Evolutionary conservation across 2,113 vertebrate genomes (phyloP).

Genomic region (Podarcis muralis): DNA sequence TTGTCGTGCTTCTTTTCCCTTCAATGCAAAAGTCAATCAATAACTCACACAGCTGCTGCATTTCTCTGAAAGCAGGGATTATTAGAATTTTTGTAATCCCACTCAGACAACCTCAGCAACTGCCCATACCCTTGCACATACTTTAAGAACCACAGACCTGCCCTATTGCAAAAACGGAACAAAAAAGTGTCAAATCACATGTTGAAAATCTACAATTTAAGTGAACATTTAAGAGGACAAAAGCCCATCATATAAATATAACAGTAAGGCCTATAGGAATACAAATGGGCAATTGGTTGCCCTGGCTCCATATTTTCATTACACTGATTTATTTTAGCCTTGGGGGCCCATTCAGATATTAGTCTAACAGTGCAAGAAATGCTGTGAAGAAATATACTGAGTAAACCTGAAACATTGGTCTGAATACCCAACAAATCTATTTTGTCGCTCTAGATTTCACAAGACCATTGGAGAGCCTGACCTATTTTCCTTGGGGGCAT

Average conservation of each 20-base stretch:
- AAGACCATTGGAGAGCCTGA: not conserved
- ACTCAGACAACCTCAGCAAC: not conserved
- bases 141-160: not conserved
- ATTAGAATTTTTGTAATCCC: not conserved
- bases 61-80: not conserved
- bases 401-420: not conserved
- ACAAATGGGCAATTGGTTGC: not conserved
- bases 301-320: not conserved
- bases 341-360: not conserved
- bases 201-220: not conserved
- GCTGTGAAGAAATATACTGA: not conserved
- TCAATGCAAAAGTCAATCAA: not conserved
- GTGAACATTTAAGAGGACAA: not conserved
- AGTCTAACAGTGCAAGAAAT: not conserved
- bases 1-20: not conserved
- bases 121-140: not conserved
- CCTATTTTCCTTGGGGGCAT: slow-evolving; percentile 4
- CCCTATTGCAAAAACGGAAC: not conserved
- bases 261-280: not conserved
- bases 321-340: not conserved
- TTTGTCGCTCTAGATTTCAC: not conserved
- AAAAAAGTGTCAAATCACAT: not conserved
- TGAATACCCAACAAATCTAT: not conserved
- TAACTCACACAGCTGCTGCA: not conserved
- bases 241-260: not conserved